Percentiles rank a stretch among this genome's conserved stretches.
phyloP scores from a whole-genome alignment of 2,113 vertebrate genomes.

The Pomatorhinus ruficollis region DNA sequence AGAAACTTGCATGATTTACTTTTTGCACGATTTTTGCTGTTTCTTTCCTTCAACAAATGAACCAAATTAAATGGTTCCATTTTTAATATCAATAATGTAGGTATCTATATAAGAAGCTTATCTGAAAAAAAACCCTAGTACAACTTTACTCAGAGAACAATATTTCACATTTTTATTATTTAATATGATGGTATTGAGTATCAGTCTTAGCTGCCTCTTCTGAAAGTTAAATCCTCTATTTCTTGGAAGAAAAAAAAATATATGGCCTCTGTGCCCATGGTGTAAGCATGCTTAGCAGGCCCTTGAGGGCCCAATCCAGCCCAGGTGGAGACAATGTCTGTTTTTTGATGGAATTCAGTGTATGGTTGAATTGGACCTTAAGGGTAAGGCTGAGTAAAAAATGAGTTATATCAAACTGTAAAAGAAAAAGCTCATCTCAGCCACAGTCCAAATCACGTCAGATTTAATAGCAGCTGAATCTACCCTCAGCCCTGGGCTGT shows the following conservation, averaged over 20 bases:
- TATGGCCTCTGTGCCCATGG: not conserved
- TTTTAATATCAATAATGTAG: not conserved
- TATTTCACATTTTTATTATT: not conserved
- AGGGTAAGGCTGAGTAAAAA: constrained; percentile 35
- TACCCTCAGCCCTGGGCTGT: not conserved
- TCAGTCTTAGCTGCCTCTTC: not conserved
- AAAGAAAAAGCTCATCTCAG: not conserved
- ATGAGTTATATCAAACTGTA: not conserved
- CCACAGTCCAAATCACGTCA: not conserved
- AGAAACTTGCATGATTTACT: not conserved
- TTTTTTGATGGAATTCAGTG: not conserved
- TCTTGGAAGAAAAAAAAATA: not conserved
- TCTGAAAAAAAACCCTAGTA: not conserved
- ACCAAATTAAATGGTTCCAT: not conserved
- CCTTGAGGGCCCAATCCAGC: not conserved
- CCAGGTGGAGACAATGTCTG: not conserved
- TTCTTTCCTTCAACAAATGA: not conserved
- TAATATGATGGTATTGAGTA: not conserved
- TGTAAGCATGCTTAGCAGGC: not conserved
- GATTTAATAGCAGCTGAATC: not conserved
- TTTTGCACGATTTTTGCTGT: not conserved
- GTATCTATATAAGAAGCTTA: not conserved
- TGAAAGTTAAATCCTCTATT: not conserved
- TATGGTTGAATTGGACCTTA: not conserved
- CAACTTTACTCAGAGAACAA: not conserved